Conservation (phyloP, 30 jellyfish, hydroid and myxozoan species). For the Hydractinia symbiolongicarpus region DNA sequence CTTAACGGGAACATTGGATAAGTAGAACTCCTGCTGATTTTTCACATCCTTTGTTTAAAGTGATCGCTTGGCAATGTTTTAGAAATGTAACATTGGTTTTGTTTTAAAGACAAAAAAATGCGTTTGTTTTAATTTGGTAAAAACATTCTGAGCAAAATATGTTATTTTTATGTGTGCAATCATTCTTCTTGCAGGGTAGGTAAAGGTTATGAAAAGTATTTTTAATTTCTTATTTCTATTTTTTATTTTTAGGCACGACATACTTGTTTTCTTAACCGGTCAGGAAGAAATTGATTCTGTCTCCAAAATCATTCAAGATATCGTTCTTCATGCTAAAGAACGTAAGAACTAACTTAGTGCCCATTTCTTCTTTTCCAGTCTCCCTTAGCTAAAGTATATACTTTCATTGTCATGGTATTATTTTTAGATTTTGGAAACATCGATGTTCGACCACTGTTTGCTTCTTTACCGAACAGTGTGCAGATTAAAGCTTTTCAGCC, state of each 20-base stretch:
- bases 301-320: slow-evolving; percentile 52
- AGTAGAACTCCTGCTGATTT: no score
- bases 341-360: slow-evolving; percentile 29
- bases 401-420: neutral
- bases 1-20: no score
- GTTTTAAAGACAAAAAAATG: no score
- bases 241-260: slow-evolving; percentile 57
- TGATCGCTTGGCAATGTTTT: no score
- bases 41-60: no score
- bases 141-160: no score
- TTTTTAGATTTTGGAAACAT: slow-evolving; percentile 56
- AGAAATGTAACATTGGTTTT: no score
- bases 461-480: slow-evolving; percentile 82
- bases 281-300: slow-evolving; percentile 94
- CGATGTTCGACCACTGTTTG: slow-evolving; percentile 80
- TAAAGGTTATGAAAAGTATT: no score
- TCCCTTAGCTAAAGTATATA: no score
- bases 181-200: neutral
- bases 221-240: neutral
- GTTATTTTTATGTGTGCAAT: neutral
- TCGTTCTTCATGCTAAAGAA: slow-evolving; percentile 38
- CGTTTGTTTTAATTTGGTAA: no score
- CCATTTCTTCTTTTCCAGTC: no score
- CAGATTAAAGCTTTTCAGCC: slow-evolving; percentile 65
- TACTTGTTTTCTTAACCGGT: slow-evolving; percentile 88